phyloP scores from a whole-genome alignment of 92 coral and sea anemone genomes.

The Palythoa grandis region DNA sequence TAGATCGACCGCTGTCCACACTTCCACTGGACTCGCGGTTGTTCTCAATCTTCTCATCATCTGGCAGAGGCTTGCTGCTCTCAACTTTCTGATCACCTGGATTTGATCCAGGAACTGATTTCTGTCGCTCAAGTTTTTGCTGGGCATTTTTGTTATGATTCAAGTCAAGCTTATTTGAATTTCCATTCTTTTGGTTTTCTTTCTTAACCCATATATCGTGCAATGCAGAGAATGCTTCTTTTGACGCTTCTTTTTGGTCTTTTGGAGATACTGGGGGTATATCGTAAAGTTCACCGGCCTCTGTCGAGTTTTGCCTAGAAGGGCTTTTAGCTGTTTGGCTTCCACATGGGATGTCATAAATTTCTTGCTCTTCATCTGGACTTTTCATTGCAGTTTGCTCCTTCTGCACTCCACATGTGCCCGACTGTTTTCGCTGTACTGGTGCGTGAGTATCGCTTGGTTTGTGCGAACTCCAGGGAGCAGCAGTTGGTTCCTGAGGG shows the following conservation, averaged over 20 bases:
- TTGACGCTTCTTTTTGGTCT: not conserved
- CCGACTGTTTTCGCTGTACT: not conserved
- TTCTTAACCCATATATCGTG: conserved; percentile 51
- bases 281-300: conserved; percentile 52
- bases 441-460: not conserved
- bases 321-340: conserved; percentile 43
- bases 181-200: conserved; percentile 26
- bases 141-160: conserved; percentile 52
- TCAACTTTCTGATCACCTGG: conserved; percentile 32
- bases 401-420: not conserved
- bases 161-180: conserved; percentile 28
- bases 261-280: conserved; percentile 32
- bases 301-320: conserved; percentile 1
- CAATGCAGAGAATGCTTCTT: conserved; percentile 1
- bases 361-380: conserved; percentile 54
- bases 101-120: conserved; percentile 4
- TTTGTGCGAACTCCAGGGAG: conserved; percentile 23
- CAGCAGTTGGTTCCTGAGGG: not conserved
- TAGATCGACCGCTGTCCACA: conserved; percentile 67
- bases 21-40: conserved; percentile 68
- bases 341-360: conserved; percentile 72
- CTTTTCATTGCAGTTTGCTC: not conserved
- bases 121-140: conserved; percentile 27
- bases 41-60: conserved; percentile 45
- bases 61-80: conserved; percentile 22